A percentile compares a stretch with the other conserved stretches of the same genome.
Conservation (phyloP, 2,113 vertebrate genomes). For the Microtus oregoni region DNA sequence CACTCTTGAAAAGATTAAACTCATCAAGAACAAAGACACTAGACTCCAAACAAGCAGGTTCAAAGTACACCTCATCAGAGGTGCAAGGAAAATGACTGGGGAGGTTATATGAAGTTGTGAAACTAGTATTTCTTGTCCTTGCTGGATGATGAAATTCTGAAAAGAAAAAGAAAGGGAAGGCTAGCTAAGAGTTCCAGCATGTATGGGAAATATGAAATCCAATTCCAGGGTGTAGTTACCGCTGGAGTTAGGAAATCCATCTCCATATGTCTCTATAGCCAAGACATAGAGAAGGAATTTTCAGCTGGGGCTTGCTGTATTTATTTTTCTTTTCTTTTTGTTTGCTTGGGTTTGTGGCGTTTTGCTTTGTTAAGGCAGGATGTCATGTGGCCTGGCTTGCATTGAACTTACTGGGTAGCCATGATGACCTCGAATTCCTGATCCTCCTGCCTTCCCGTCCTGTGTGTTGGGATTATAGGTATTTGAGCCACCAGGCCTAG, state of each 20-base stretch:
- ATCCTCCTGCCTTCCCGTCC: background rate
- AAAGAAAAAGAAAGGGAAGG: background rate
- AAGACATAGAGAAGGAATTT: background rate
- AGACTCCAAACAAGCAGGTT: constrained; percentile 50
- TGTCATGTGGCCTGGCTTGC: background rate
- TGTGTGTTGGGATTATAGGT: background rate
- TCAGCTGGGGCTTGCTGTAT: background rate
- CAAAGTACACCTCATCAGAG: constrained; percentile 67
- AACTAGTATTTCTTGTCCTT: constrained; percentile 74
- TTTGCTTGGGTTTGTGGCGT: background rate
- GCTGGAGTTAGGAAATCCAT: background rate
- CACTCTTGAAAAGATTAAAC: constrained; percentile 60
- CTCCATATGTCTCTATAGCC: background rate
- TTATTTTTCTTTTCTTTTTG: background rate
- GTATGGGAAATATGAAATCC: constrained; percentile 36
- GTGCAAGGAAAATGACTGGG: constrained; percentile 31
- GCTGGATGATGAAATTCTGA: constrained; percentile 34
- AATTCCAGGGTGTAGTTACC: background rate
- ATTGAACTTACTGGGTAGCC: background rate
- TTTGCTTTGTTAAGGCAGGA: background rate
- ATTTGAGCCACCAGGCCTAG: background rate
- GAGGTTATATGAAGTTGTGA: constrained; percentile 49
- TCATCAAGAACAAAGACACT: constrained; percentile 58
- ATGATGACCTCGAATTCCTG: background rate
- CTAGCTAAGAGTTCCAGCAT: constrained; percentile 43